Conservation (phyloP, 2,113 vertebrate species). For the Tragelaphus strepsiceros region DNA sequence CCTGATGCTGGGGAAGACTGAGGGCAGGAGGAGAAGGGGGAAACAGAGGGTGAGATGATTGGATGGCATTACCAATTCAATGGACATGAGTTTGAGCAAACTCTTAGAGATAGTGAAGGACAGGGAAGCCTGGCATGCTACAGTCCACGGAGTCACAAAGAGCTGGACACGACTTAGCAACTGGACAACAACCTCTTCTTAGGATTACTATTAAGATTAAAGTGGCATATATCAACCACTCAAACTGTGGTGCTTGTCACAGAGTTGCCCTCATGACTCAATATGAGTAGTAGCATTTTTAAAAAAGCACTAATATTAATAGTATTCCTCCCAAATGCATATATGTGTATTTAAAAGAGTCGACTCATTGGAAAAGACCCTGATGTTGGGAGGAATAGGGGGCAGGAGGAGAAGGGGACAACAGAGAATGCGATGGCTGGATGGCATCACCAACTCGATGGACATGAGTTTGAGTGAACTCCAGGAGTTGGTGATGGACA, state of each 20-base stretch:
- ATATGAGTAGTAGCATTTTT: background rate
- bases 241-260: background rate
- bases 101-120: background rate
- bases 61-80: background rate
- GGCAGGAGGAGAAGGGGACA: too few species aligned
- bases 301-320: background rate
- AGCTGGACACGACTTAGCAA: background rate
- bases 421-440: too few species aligned
- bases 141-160: background rate
- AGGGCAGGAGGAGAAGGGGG: background rate
- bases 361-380: too few species aligned
- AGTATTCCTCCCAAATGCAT: background rate
- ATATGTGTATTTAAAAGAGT: background rate
- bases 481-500: too few species aligned
- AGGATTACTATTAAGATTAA: background rate
- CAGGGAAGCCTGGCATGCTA: background rate
- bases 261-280: background rate
- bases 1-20: background rate
- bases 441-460: too few species aligned
- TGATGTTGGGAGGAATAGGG: too few species aligned
- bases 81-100: background rate
- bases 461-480: too few species aligned
- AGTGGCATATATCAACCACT: background rate
- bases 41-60: background rate
- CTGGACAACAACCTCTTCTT: background rate